Evolutionary conservation across 1,140 invertebrate genomes (phyloP).

Genomic region (Berghia stephanieae): DNA sequence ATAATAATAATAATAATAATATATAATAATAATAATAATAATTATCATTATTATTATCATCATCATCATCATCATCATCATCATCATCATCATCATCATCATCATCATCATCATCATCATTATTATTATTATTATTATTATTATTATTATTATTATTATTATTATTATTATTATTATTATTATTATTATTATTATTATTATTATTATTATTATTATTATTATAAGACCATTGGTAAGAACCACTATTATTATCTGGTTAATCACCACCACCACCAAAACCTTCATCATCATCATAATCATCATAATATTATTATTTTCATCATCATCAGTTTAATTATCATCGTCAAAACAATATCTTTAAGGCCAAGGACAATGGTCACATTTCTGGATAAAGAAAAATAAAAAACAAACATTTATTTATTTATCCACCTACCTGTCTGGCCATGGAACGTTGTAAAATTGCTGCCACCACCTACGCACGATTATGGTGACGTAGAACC

Average conservation of each 20-base stretch:
- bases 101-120: not conserved
- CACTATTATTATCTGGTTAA: too few relatives aligned
- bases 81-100: not conserved
- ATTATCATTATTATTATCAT: not conserved
- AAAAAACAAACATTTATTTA: not conserved
- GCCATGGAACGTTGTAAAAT: slow-evolving; percentile 57
- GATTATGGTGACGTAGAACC: slow-evolving; percentile 92
- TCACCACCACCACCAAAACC: too few relatives aligned
- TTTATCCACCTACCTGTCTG: slow-evolving; percentile 46
- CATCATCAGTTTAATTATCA: slow-evolving; percentile 1
- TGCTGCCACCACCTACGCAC: slow-evolving; percentile 78
- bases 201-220: slow-evolving; percentile 22
- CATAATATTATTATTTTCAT: slow-evolving; percentile 19
- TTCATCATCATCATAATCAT: slow-evolving; percentile 12
- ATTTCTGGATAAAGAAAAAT: not conserved
- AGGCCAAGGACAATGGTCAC: slow-evolving; percentile 9
- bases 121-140: not conserved
- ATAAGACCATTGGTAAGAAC: too few relatives aligned
- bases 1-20: too few relatives aligned
- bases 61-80: not conserved
- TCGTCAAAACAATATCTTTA: not conserved
- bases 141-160: not conserved
- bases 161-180: slow-evolving; percentile 15
- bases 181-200: slow-evolving; percentile 18
- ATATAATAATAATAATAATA: too few relatives aligned